Evolutionary conservation across 2,888 invertebrate genomes (phyloP).

Genomic region (Epinotia brunnichana): DNA sequence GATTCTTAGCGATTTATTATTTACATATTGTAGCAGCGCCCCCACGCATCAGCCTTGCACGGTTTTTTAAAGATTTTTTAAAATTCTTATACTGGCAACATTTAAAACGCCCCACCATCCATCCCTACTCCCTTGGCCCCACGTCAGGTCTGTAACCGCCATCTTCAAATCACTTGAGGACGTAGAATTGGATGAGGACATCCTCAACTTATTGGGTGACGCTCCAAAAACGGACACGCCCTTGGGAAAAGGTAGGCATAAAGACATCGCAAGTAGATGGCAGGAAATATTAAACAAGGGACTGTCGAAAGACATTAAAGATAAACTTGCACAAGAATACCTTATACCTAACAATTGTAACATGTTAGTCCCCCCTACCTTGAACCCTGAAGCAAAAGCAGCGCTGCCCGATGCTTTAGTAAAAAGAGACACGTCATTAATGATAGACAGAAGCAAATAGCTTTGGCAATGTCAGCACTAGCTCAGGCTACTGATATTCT

Average conservation of each 20-base stretch:
- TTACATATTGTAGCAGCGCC: no score
- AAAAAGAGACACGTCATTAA: not conserved
- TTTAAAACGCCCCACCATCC: no score
- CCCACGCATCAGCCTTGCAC: no score
- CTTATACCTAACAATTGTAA: slow-evolving; percentile 20
- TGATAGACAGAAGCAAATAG: not conserved
- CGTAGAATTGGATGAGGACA: not conserved
- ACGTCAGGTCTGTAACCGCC: no score
- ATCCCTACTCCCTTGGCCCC: no score
- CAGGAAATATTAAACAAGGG: slow-evolving; percentile 4
- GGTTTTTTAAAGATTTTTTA: no score
- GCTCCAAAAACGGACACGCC: not conserved
- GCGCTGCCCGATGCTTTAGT: slow-evolving; percentile 19
- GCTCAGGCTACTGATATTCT: no score
- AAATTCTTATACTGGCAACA: no score
- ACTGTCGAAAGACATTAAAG: slow-evolving; percentile 13
- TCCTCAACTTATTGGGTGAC: slow-evolving; percentile 4
- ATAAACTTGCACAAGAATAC: slow-evolving; percentile 18
- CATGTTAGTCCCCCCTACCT: not conserved
- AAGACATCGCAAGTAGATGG: slow-evolving; percentile 6
- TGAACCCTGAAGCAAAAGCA: slow-evolving; percentile 23
- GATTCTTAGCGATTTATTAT: no score
- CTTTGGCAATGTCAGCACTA: not conserved
- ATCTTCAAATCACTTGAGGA: no score
- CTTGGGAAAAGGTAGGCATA: not conserved